Evolutionary conservation across 2,113 vertebrate species (phyloP).

Genomic region (Grallaria varia): DNA sequence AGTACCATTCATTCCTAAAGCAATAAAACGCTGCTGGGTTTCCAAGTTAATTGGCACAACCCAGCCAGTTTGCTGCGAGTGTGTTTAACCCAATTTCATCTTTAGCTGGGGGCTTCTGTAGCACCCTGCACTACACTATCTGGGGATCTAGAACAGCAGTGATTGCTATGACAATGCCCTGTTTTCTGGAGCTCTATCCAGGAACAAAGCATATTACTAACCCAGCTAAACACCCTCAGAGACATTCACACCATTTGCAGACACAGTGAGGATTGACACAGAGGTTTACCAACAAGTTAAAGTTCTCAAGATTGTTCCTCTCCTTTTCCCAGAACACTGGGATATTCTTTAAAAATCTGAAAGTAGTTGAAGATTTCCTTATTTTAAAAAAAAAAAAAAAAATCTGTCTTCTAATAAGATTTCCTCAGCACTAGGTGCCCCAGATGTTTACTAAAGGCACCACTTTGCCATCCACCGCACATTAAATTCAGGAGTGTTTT

Average conservation of each 20-base stretch:
- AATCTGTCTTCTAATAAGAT: neutral
- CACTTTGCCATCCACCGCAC: neutral
- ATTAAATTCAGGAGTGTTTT: neutral
- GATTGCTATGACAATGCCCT: neutral
- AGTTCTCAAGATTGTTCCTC: neutral
- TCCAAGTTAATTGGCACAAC: slow-evolving; percentile 27
- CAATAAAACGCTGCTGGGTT: neutral
- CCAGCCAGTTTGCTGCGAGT: neutral
- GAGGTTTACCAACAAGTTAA: neutral
- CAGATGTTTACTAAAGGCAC: neutral
- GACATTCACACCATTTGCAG: neutral
- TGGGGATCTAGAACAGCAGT: neutral
- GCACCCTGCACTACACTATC: neutral
- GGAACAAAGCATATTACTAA: neutral
- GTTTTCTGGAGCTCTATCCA: neutral
- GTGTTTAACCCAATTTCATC: slow-evolving; percentile 24
- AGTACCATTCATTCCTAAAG: slow-evolving; percentile 42
- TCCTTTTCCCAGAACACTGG: neutral
- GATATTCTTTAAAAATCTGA: neutral
- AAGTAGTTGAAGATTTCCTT: neutral
- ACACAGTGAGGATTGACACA: neutral
- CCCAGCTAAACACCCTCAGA: neutral
- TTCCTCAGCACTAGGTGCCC: neutral
- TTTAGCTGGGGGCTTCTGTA: slow-evolving; percentile 21
- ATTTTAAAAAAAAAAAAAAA: neutral